These are phyloP conservation scores for Bambusicola thoracicus DNA, from an alignment of 2,113 vertebrate species.

Conservation along the genomic window DNA sequence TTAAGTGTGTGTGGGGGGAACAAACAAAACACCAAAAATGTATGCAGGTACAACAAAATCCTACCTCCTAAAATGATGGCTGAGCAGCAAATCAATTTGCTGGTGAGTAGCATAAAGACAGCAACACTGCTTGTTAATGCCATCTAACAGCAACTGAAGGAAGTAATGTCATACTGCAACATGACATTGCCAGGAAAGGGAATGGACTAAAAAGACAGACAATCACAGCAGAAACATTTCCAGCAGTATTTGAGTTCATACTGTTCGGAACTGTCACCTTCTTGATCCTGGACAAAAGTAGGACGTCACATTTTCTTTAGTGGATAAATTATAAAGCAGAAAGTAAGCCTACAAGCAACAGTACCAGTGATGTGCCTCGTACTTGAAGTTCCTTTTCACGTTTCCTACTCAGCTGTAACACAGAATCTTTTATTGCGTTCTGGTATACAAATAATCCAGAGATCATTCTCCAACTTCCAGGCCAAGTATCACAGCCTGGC, in stretches of 20 bases:
- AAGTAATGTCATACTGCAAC: background rate
- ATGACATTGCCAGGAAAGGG: background rate
- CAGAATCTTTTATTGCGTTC: background rate
- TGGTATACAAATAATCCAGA: background rate
- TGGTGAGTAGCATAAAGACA: background rate
- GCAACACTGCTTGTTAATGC: background rate
- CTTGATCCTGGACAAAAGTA: background rate
- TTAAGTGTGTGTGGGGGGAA: background rate
- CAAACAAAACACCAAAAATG: background rate
- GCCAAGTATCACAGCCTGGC: background rate
- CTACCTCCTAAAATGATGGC: background rate
- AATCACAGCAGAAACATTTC: background rate
- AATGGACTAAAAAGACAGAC: background rate
- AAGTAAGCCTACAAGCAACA: background rate
- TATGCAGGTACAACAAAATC: background rate
- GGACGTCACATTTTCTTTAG: background rate
- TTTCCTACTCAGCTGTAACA: rapidly evolving
- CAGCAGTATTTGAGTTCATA: background rate
- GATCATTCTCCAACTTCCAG: background rate
- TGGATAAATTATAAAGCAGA: background rate
- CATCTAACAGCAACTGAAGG: background rate
- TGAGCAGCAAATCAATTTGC: background rate
- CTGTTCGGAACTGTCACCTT: background rate
- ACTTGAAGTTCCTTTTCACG: background rate
- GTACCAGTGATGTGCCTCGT: background rate